phyloP scores from a whole-genome alignment of 2,797 vertebrate species.

The Siniperca undulata region DNA sequence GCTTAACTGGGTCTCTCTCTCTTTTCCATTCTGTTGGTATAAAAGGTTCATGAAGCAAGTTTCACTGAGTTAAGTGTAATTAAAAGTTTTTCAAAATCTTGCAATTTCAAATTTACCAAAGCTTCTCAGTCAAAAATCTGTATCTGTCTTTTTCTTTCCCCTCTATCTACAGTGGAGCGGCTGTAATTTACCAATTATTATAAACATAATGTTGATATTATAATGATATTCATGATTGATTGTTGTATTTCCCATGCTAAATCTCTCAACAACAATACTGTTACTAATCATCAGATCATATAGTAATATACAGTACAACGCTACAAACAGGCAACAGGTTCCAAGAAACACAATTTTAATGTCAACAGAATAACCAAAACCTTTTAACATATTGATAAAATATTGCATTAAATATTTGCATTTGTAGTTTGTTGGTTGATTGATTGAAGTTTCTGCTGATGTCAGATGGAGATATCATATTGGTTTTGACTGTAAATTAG shows the following conservation, averaged over 20 bases:
- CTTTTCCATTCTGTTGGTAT: neutral
- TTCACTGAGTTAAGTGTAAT: conserved; percentile 29
- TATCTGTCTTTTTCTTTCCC: neutral
- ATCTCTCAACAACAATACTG: too few relatives aligned
- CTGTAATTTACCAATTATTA: neutral
- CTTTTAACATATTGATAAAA: neutral
- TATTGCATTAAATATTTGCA: neutral
- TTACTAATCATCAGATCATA: too few relatives aligned
- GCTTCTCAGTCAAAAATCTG: neutral
- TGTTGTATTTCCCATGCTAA: neutral
- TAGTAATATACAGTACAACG: neutral
- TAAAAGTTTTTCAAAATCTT: conserved; percentile 19
- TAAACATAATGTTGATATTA: neutral
- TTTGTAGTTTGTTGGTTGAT: conserved; percentile 1
- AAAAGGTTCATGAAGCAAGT: conserved; percentile 32
- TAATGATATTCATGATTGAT: neutral
- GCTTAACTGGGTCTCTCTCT: conserved; percentile 89
- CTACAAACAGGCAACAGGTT: neutral
- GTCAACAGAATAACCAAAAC: neutral
- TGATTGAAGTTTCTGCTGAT: too few relatives aligned
- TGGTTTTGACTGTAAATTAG: conserved; percentile 30
- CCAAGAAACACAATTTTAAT: neutral
- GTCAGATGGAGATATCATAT: neutral
- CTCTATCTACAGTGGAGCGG: neutral
- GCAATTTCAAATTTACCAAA: conserved; percentile 17